Base-by-base conservation (phyloP, 2,888 invertebrate species). In the Lacanobia oleracea region DNA sequence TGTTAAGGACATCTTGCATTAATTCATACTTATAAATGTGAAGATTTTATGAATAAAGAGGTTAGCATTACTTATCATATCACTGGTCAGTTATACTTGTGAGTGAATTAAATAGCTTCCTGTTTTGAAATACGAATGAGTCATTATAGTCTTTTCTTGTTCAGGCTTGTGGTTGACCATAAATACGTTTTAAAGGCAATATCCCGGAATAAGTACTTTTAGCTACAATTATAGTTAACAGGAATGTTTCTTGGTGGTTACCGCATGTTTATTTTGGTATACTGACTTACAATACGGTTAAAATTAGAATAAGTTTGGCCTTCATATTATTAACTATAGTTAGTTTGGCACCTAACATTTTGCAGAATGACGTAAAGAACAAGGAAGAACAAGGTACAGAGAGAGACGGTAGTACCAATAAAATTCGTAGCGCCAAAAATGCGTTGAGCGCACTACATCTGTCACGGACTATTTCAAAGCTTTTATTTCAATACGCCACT, bases 11-110 rank as follows among this genome's bases (percentile, higher is more conserved):
- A n/a, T 73, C 6, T 23, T 12, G 27, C 3, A 27, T 27, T 27
- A 27, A 50, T 16, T 64, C 18, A 4, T n/a, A 33, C 51, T 60
- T 45, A 73, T 60, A 51, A 61, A 23, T 73, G 16, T 7, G 16
- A 53, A 73, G 18, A 53, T 45, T 74, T 53, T 53, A 45, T 37
- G 2, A 72, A 62, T 73, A 53, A 45, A 53, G 27, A 43, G 16
- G 51, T 51, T 60, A 71, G 7, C 14, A 33, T 50, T 14, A 71
- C 14, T 71, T 51, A 54, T 45, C 45, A 71, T 60, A 71, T 45
- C 45, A 71, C 45, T 16, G 23, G n/a, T 40, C 37, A 18, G 65
- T 65, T 65, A 48, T 37, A 63, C 9, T 70, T 37, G 33, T 23
- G 14, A 45, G 43, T 37, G 8, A 23, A 37, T 70, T 54, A 67